Percentiles rank a stretch among this genome's conserved stretches.
These are phyloP conservation scores for Heliangelus exortis DNA, from an alignment of 2,797 vertebrate species.

Conservation along the genomic window DNA sequence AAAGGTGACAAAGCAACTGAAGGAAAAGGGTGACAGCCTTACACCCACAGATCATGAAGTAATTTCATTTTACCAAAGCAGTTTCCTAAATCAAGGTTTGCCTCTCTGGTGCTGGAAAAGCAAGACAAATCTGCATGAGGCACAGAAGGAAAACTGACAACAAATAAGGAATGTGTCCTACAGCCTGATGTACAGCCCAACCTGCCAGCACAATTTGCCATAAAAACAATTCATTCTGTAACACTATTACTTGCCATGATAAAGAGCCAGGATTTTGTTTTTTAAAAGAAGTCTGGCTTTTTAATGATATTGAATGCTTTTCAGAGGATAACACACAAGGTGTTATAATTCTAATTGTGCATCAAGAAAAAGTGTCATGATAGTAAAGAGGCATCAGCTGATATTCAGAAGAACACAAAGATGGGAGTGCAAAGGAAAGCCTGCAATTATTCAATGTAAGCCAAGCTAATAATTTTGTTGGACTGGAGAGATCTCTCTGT, in stretches of 20 bases:
- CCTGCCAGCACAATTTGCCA: neutral
- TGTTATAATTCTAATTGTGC: neutral
- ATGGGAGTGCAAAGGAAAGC: neutral
- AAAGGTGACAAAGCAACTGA: neutral
- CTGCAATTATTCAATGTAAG: constrained; percentile 19
- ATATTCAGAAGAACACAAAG: neutral
- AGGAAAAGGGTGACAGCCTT: neutral
- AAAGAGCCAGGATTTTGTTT: neutral
- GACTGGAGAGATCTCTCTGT: neutral
- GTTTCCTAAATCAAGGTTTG: neutral
- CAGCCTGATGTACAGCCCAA: neutral
- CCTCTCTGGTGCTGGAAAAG: neutral
- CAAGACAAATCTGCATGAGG: neutral
- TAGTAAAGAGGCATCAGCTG: neutral
- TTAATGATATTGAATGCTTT: neutral
- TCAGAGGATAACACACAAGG: neutral
- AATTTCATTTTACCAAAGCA: neutral
- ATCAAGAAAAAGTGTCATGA: neutral
- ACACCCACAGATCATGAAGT: neutral
- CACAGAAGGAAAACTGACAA: neutral
- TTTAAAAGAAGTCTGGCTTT: neutral
- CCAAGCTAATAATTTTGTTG: neutral
- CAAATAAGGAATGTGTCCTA: neutral
- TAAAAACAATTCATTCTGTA: neutral
- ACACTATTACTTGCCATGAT: neutral